phyloP scores from a whole-genome alignment of 2,113 vertebrate species.

The Vulpes lagopus region DNA sequence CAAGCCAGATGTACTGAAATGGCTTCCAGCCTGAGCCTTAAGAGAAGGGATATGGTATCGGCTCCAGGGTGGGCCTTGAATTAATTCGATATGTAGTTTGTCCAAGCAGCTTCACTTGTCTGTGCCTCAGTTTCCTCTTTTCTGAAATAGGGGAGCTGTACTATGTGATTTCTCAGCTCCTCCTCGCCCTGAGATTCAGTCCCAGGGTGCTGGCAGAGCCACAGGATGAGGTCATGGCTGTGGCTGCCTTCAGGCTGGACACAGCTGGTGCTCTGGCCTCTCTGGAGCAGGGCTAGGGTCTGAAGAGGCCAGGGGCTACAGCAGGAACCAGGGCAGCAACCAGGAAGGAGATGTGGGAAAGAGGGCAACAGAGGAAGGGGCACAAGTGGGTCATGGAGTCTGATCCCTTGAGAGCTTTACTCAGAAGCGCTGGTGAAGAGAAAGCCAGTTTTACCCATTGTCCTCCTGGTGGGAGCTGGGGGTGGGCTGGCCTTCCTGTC shows the following conservation, averaged over 20 bases:
- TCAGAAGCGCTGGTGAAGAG: background rate
- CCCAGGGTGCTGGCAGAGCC: background rate
- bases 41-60: accelerated
- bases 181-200: accelerated
- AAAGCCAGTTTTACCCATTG: background rate
- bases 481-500: background rate
- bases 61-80: background rate
- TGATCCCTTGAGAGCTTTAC: background rate
- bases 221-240: background rate
- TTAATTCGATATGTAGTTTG: background rate
- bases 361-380: background rate
- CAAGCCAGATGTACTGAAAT: background rate
- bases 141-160: no score
- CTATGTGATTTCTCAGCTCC: background rate
- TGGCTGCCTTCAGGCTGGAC: accelerated
- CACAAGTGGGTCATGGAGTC: background rate
- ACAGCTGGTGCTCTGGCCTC: background rate
- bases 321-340: no score
- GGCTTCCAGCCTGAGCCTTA: background rate
- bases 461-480: background rate
- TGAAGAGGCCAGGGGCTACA: background rate
- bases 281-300: accelerated
- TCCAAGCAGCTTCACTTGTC: background rate
- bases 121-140: background rate
- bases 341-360: background rate